Evolutionary conservation across 2,113 vertebrate species (phyloP).

Genomic region (Phoxinus phoxinus): DNA sequence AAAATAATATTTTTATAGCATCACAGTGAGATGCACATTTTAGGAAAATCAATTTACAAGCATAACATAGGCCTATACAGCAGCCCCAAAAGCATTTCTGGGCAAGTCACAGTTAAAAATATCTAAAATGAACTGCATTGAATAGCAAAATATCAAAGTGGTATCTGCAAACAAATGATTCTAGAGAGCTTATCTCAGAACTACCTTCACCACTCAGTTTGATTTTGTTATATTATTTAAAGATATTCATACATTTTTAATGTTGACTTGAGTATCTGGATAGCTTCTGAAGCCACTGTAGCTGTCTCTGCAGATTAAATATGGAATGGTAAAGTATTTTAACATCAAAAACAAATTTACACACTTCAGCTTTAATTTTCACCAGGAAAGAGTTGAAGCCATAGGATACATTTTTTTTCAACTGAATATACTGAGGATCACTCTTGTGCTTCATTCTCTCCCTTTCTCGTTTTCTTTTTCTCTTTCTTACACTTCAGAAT

Average conservation of each 20-base stretch:
- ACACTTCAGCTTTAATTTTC: not conserved
- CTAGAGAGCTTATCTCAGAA: not conserved
- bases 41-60: no score
- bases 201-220: not conserved
- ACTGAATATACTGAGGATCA: constrained; percentile 7
- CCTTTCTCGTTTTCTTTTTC: not conserved
- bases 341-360: not conserved
- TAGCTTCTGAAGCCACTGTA: not conserved
- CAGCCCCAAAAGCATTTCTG: no score
- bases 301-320: constrained; percentile 5
- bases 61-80: no score
- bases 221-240: constrained; percentile 21
- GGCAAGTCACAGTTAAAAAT: no score
- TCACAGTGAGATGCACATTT: no score
- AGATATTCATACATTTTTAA: constrained; percentile 13
- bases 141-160: not conserved
- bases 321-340: not conserved
- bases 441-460: constrained; percentile 12
- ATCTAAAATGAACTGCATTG: not conserved
- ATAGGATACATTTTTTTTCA: constrained; percentile 11
- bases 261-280: not conserved
- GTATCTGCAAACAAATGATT: not conserved
- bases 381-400: not conserved
- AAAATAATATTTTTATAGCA: no score
- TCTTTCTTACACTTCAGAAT: constrained; percentile 42